Evolutionary conservation across 2,113 vertebrate species (phyloP), one percentile per base, ranked within the genome.

Genomic region (Natator depressus): DNA sequence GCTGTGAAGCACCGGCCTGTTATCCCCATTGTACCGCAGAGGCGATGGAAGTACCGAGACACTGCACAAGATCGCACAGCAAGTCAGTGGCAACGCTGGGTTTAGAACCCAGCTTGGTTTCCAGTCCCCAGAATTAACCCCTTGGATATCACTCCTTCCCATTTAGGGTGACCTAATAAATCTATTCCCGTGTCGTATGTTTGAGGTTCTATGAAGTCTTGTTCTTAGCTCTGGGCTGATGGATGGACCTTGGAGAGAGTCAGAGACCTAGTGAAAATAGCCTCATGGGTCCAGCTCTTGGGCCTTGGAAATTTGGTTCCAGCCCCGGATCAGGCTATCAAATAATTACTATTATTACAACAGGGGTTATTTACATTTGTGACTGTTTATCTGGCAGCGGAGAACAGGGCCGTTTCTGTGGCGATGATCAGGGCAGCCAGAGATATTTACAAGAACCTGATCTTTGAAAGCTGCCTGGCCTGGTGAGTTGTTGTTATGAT

Each of bases 171-270:
- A 76, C 80, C 10, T 49, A 50, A 20, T 1, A 91, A 88, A 20
- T 22, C 35, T 8, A 2, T 47, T 2, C 13, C n/a, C 59, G 80
- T 3, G 42, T 53, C 6, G 57, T 85, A 5, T 25, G 49, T n/a
- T 49, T 27, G 38, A 25, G 25, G 38, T 20, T 47, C 69, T 29
- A 5, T 19, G 42, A 93, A 85, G 79, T 75, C 87, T 72, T 13
- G 0, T 42, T 1, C 42, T 79, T 1, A 0, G 2, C 38, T 87
- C 85, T 84, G 65, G 16, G n/a, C 11, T 1, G 0, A 14, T 16
- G 4, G n/a, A 31, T 11, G 31, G 24, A 11, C 50, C 80, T 80
- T 35, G 78, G 87, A n/a, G 7, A 54, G 85, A 89, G 88, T 4
- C 90, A 90, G 16, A 47, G 75, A 0, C 27, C 84, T 55, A 59